Percentiles rank a stretch among this genome's conserved stretches.
phyloP scores from a whole-genome alignment of 2,888 invertebrate genomes.

The Axea sp. region DNA sequence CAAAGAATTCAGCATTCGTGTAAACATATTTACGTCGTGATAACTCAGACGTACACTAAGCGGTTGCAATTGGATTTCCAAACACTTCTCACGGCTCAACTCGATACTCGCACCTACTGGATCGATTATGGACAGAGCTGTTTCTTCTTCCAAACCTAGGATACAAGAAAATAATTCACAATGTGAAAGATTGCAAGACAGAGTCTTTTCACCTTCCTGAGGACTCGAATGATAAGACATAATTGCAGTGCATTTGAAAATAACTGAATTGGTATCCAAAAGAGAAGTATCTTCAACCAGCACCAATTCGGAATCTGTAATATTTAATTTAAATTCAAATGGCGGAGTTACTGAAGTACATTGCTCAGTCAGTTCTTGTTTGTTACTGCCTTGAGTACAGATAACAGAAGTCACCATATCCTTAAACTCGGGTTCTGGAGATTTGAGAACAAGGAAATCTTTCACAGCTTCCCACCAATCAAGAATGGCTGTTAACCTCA shows the following conservation, averaged over 20 bases:
- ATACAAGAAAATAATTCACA: constrained; percentile 96
- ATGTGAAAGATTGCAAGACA: constrained; percentile 92
- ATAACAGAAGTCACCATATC: constrained; percentile 60
- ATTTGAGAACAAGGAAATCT: constrained; percentile 85
- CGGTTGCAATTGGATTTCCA: constrained; percentile 85
- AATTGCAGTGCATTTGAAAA: constrained; percentile 94
- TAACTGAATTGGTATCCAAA: constrained; percentile 95
- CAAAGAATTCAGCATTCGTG: constrained; percentile 91
- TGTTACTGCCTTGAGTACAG: constrained; percentile 65
- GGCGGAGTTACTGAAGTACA: constrained; percentile 76
- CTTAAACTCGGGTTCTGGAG: constrained; percentile 74
- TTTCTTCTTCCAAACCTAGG: constrained; percentile 92
- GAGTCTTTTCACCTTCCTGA: constrained; percentile 85
- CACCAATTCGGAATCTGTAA: constrained; percentile 97
- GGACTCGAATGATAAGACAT: constrained; percentile 87
- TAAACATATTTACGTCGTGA: constrained; percentile 95
- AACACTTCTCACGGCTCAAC: constrained; percentile 79
- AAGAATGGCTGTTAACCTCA: constrained; percentile 94
- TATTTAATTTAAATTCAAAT: constrained; percentile 93
- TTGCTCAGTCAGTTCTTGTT: constrained; percentile 45
- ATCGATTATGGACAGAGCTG: constrained; percentile 96
- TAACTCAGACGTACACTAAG: constrained; percentile 93
- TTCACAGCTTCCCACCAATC: constrained; percentile 95
- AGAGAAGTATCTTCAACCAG: constrained; percentile 94
- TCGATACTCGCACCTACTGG: constrained; percentile 92